Percentiles rank a stretch among this genome's conserved stretches.
phyloP scores from a whole-genome alignment of 1,140 invertebrate genomes.

The Tetramorium simillimum region DNA sequence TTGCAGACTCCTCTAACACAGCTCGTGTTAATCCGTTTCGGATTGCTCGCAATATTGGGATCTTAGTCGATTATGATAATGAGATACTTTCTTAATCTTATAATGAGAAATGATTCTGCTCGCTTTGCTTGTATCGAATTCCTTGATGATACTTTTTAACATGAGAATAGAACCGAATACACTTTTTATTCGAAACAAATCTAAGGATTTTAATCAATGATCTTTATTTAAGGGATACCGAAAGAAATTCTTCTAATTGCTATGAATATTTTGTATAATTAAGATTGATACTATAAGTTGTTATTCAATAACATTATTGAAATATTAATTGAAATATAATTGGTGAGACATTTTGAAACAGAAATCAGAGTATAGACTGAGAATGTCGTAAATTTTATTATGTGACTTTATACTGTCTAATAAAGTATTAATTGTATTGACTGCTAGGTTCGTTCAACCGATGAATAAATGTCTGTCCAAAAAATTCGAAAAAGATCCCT shows the following conservation, averaged over 20 bases:
- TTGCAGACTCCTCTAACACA: slow-evolving; percentile 9
- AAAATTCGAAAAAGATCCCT: not conserved
- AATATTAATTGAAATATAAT: not conserved
- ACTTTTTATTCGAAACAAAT: not conserved
- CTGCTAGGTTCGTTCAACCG: not conserved
- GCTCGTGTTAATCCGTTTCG: not conserved
- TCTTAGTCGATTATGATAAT: slow-evolving; percentile 21
- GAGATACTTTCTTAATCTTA: slow-evolving; percentile 13
- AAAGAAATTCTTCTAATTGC: not conserved
- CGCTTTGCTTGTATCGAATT: no score
- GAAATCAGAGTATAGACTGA: not conserved
- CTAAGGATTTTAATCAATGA: not conserved
- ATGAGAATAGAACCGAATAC: no score
- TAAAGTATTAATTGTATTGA: not conserved
- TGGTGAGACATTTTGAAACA: not conserved
- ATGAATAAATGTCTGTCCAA: not conserved
- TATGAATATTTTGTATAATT: not conserved
- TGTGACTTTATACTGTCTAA: not conserved
- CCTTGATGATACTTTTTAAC: no score
- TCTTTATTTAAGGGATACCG: not conserved
- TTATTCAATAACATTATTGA: not conserved
- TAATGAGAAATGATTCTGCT: not conserved
- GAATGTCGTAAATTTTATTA: not conserved
- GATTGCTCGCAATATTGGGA: slow-evolving; percentile 37
- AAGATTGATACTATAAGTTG: not conserved